Base-by-base conservation (phyloP, 2,797 vertebrate species). In the Molossus alvarezi region DNA sequence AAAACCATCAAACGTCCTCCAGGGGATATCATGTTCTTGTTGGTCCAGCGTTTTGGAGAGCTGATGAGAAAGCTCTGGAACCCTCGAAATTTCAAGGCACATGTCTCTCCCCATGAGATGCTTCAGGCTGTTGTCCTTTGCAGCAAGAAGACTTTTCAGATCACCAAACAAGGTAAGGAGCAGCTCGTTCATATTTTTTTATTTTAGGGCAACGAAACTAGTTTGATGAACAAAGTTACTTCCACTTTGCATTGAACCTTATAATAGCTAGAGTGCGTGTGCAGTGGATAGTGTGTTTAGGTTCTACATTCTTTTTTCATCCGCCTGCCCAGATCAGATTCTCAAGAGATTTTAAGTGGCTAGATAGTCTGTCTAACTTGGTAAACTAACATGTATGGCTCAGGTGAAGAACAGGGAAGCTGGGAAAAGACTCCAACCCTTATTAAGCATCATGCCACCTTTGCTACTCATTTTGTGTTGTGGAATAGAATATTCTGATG, bases 71-170 rank as follows among this genome's bases (percentile, higher is more conserved):
- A 99, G 95, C 99, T 99, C 53, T 99, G 99, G 99, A 99, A 99
- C 98, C 99, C 99, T 0, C 98, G 99, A 6, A 99, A 99, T 97
- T 99, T 99, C 98, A 99, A 99, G 97, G 99, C 99, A 0, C 99
- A 99, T 0, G 99, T 99, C 11, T 99, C 99, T 0, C 99, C 99
- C 6, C 99, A 99, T 1, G 99, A 99, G 98, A 99, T 99, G 99
- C 98, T 99, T 93, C 99, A 99, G 98, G 99, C 99, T 0, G 99
- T 99, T 57, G 99, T 99, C 55, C 99, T 99, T 10, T 99, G 99
- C 98, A 99, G 99, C 98, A 99, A 99, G 98, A 99, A 99, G 98
- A 99, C 99, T 96, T 99, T 99, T 97, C 99, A 99, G 98, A 99
- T 99, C 98, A 99, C 99, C 91, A 99, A 99, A 94, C 99, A 99